Conservation (phyloP, 2,113 vertebrate genomes). For the Heterochromis multidens region DNA sequence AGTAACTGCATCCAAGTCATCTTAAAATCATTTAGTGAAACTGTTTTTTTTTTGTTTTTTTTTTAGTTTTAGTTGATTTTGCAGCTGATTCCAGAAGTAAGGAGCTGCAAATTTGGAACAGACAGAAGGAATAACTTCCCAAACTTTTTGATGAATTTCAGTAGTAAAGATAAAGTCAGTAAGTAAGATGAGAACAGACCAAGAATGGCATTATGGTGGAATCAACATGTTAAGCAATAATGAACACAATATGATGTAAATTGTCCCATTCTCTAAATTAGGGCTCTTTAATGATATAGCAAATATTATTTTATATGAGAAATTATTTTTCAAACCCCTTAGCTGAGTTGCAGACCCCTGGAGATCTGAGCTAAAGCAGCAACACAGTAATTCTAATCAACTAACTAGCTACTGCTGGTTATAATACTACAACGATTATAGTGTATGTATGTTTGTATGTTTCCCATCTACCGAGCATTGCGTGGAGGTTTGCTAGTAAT, state of each 20-base stretch:
- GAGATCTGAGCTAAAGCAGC: not conserved
- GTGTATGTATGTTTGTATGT: too few species aligned
- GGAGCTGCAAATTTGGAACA: not conserved
- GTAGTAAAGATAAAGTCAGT: too few species aligned
- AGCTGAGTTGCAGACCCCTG: not conserved
- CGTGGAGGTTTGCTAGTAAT: too few species aligned
- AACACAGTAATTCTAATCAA: not conserved
- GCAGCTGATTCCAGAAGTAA: not conserved
- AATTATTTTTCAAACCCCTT: not conserved
- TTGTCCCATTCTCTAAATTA: too few species aligned
- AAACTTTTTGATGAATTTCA: not conserved
- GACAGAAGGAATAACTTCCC: not conserved
- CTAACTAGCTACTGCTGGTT: not conserved
- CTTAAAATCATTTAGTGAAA: not conserved
- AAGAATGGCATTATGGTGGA: not conserved
- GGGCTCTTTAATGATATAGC: too few species aligned
- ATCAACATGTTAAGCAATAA: not conserved
- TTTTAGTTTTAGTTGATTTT: not conserved
- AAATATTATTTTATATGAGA: not conserved
- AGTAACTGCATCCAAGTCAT: not conserved
- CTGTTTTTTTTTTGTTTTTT: too few species aligned
- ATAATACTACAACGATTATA: too few species aligned
- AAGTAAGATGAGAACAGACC: not conserved
- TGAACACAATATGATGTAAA: not conserved
- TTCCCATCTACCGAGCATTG: too few species aligned